Evolutionary conservation across 2,113 vertebrate genomes (phyloP), one percentile per base, ranked within the genome.

Genomic region (Ciconia stormi): DNA sequence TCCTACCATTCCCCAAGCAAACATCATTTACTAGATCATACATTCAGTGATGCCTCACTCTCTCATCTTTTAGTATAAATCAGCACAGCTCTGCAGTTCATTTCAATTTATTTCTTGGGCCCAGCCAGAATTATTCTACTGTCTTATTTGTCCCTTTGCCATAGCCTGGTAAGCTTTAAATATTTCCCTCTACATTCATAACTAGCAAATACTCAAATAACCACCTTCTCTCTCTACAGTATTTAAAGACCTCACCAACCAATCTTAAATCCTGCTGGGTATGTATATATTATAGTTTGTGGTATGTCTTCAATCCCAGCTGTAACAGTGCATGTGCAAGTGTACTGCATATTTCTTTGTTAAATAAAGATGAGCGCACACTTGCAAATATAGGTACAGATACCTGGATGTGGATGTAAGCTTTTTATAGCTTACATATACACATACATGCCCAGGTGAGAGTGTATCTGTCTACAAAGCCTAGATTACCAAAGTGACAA

Each of bases 271-370:
- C 23, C 25, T 88, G 2, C 5, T 76, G 23, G 8, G 12, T 63
- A 20, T 2, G 6, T 11, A 63, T 16, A 17, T 59, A 19, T 49
- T 50, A 50, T 2, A 76, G 21, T 10, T 63, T 65, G n/a, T 53
- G 26, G 10, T 56, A 25, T 32, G 8, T 47, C 82, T 59, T 83
- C 42, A 66, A 8, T 59, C 27, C 12, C 49, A 80, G 2, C 9
- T 13, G 9, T 17, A 50, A 29, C 5, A 17, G 3, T 1, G 4
- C 3, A 0, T 19, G 53, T 65, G 23, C 55, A 17, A 69, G 38
- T 49, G n/a, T 25, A 30, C 16, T 53, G 30, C 20, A 5, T 25
- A 53, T 23, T 66, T 84, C 21, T 50, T 61, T 50, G 9, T 47
- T 42, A 76, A 65, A 76, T 53, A 53, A 61, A 86, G 18, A 44